phyloP scores from a whole-genome alignment of 2,888 invertebrate genomes.

The Platynereis dumerilii region DNA sequence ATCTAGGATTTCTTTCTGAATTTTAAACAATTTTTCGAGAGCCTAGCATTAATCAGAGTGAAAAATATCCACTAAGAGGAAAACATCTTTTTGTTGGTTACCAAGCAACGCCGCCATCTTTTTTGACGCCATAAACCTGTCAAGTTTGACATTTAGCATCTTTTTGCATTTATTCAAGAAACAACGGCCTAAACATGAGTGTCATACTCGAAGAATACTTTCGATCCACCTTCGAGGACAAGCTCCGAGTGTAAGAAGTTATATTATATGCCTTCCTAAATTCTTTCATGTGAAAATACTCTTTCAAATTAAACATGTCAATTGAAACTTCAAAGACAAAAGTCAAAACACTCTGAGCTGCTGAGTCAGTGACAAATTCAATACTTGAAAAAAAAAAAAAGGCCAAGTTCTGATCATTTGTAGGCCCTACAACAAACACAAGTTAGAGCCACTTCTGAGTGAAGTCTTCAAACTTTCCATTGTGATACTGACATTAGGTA shows the following conservation, averaged over 20 bases:
- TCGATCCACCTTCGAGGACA: slow-evolving; percentile 61
- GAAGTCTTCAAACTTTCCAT: too few relatives aligned
- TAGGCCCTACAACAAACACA: too few relatives aligned
- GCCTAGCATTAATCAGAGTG: too few relatives aligned
- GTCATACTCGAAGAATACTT: slow-evolving; percentile 62
- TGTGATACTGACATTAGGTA: too few relatives aligned
- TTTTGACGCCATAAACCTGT: neutral
- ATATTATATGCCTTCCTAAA: slow-evolving; percentile 1
- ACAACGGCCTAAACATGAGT: slow-evolving; percentile 45
- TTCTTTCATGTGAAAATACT: neutral
- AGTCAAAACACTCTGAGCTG: neutral
- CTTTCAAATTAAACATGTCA: neutral
- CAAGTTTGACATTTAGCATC: neutral
- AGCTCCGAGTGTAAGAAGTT: slow-evolving; percentile 60
- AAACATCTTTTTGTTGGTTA: neutral
- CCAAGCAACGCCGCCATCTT: slow-evolving; percentile 29
- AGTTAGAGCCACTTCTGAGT: too few relatives aligned
- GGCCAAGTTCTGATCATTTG: too few relatives aligned
- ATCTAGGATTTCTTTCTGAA: too few relatives aligned
- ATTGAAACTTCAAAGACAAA: neutral
- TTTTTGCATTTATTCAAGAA: neutral
- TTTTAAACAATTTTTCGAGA: too few relatives aligned
- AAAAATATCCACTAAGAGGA: too few relatives aligned
- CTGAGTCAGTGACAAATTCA: too few relatives aligned
- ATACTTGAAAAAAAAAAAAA: too few relatives aligned